Conservation (phyloP, 2,888 invertebrate species). For the Drosophila tripunctata region DNA sequence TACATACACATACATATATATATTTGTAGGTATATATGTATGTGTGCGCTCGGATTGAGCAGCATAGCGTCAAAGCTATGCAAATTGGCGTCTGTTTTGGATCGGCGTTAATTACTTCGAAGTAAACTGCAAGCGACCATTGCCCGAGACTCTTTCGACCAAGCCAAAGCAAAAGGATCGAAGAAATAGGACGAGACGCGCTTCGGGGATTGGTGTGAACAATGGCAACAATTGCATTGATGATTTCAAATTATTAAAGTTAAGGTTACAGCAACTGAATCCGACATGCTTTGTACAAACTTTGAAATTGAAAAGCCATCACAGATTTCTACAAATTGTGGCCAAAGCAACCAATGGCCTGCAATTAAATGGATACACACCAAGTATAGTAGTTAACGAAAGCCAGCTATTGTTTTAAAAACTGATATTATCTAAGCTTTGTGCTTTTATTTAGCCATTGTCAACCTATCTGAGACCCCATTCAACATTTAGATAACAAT, state of each 20-base stretch:
- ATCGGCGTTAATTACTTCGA: slow-evolving; percentile 78
- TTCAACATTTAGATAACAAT: no score
- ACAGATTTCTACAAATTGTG: not conserved
- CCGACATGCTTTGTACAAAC: slow-evolving; percentile 4
- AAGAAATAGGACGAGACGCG: not conserved
- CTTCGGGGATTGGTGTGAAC: slow-evolving; percentile 19
- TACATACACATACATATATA: not conserved
- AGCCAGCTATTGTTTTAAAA: no score
- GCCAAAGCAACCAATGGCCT: not conserved
- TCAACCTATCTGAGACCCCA: no score
- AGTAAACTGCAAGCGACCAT: slow-evolving; percentile 70
- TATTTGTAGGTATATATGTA: slow-evolving; percentile 21
- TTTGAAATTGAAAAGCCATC: not conserved
- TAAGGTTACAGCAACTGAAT: slow-evolving; percentile 27
- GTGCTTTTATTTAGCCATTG: no score
- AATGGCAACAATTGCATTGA: slow-evolving; percentile 64
- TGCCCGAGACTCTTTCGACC: slow-evolving; percentile 36
- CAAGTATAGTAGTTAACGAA: no score
- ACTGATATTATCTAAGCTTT: no score
- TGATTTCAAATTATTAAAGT: slow-evolving; percentile 55
- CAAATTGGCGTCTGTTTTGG: slow-evolving; percentile 77
- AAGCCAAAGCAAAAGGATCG: no score
- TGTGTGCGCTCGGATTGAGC: slow-evolving; percentile 51
- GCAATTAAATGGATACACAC: no score
- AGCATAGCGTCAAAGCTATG: slow-evolving; percentile 51